Evolutionary conservation across 2,113 vertebrate genomes (phyloP), one percentile per base, ranked within the genome.

Genomic region (Bos javanicus): DNA sequence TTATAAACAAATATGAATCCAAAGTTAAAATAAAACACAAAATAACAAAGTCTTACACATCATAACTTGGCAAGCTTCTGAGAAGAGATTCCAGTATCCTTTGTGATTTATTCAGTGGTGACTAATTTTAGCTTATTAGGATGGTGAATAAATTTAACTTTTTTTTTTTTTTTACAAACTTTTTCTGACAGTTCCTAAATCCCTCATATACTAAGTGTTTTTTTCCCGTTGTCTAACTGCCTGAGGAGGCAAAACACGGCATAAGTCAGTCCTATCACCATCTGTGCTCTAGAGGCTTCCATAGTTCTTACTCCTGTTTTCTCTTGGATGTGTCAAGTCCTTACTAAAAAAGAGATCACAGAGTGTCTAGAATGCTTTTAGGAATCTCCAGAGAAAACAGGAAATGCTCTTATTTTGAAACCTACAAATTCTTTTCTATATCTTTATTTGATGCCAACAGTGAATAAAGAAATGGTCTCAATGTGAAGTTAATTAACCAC

Each of bases 121-220:
- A 96, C 54, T 98, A 95, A 95, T 93, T 97, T 97, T 95, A 98
- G 48, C 48, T 96, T 90, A 88, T 95, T 92, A 87, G 60, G n/a
- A 87, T 76, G 54, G 9, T 25, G n/a, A 94, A 90, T 94, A 97
- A 89, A 94, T 84, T 84, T 85, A 93, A 56, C 16, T 19, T 74
- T 39, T 74, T 39, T 84, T 90, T 90, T 96, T 23, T 57, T 86
- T 94, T 33, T n/a, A 76, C 26, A 92, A 87, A 88, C 50, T 84
- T 54, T 67, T 94, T 78, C 23, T 88, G 54, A 90, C 39, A 82
- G 26, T 88, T 33, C 15, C 50, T 94, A 95, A 95, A 96, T 97
- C 59, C n/a, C 39, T 78, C 39, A 84, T 26, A 81, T 90, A 26
- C 6, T 95, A 17, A 76, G 23, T 76, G 48, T 9, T 74, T 94